These are phyloP conservation scores for Alviniconcha strummeri DNA, from an alignment of 2,888 invertebrate species.

Conservation along the genomic window DNA sequence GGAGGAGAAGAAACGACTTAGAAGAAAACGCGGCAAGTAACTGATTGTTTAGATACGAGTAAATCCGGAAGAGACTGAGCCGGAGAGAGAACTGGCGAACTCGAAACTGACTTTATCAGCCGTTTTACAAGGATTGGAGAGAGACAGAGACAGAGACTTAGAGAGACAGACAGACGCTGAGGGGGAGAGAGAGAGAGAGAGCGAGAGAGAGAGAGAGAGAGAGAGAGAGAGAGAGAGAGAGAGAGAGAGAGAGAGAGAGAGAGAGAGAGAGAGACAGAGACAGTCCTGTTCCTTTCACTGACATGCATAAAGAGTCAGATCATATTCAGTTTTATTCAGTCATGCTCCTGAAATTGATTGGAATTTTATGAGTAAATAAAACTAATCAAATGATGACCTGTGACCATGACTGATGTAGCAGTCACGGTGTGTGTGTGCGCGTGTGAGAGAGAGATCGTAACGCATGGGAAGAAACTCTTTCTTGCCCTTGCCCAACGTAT, in stretches of 20 bases:
- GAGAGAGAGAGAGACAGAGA: constrained; percentile 3
- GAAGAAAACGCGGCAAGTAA: background rate
- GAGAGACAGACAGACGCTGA: constrained; percentile 14
- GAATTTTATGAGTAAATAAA: too few relatives aligned
- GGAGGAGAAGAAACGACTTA: background rate
- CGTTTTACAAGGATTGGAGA: background rate
- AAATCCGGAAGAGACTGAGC: background rate
- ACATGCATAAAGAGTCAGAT: background rate
- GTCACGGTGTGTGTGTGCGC: background rate
- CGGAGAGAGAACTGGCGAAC: background rate
- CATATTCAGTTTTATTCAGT: background rate
- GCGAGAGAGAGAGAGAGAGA: background rate
- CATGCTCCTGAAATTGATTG: too few relatives aligned
- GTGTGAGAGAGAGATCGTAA: background rate
- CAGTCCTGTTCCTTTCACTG: background rate
- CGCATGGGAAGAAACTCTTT: background rate
- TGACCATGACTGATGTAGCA: too few relatives aligned
- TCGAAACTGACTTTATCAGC: background rate
- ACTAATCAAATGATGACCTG: too few relatives aligned
- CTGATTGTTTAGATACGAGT: background rate
- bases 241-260: background rate
- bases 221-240: background rate
- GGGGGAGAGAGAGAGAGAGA: background rate
- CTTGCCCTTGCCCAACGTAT: background rate
- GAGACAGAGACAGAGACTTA: background rate